A percentile compares a stretch with the other conserved stretches of the same genome.
phyloP scores from a whole-genome alignment of 2,797 vertebrate species.

The Bradypodion ventrale region DNA sequence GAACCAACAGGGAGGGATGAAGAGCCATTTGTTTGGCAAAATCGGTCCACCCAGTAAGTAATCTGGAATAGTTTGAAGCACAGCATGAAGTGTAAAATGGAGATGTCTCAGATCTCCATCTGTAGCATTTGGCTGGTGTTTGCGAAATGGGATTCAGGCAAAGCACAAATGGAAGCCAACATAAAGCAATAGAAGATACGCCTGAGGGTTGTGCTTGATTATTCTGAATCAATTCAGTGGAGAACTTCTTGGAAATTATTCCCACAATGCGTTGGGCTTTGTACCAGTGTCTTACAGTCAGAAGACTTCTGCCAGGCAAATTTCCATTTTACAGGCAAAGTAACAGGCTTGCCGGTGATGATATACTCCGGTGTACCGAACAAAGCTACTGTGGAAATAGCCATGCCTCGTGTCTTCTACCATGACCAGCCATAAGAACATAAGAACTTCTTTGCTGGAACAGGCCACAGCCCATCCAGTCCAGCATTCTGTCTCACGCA shows the following conservation, averaged over 20 bases:
- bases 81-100: not conserved
- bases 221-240: not conserved
- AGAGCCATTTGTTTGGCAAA: not conserved
- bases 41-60: not conserved
- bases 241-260: slow-evolving; percentile 25
- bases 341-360: not conserved
- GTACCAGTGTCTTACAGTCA: too few species aligned
- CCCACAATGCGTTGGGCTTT: not conserved
- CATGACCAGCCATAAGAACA: not conserved
- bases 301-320: not conserved
- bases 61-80: not conserved
- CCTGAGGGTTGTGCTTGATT: not conserved
- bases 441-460: too few species aligned
- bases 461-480: too few species aligned
- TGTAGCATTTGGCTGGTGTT: not conserved
- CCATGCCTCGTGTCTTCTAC: not conserved
- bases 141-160: not conserved
- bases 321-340: not conserved
- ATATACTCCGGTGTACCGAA: not conserved
- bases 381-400: not conserved
- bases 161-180: not conserved
- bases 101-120: not conserved
- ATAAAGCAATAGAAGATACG: slow-evolving; percentile 11
- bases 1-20: not conserved
- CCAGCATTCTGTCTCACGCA: too few species aligned